Conservation (phyloP, 2,888 invertebrate species). For the Agrotis exclamationis region DNA sequence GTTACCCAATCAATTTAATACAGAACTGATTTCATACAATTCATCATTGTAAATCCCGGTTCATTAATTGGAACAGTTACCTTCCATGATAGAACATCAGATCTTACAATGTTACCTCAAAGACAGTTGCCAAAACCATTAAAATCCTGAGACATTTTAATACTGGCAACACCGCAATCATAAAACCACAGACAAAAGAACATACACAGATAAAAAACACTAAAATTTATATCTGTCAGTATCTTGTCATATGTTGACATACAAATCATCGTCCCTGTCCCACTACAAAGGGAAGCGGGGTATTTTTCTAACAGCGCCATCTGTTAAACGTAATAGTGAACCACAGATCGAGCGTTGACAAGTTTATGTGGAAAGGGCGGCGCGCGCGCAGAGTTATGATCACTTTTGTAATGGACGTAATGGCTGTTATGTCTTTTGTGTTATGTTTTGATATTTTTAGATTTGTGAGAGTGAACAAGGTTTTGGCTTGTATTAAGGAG, state of each 20-base stretch:
- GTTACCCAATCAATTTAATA: slow-evolving; percentile 2
- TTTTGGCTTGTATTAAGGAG: neutral
- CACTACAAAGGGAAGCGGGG: slow-evolving; percentile 62
- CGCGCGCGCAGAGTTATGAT: slow-evolving; percentile 60
- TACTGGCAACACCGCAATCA: slow-evolving; percentile 16
- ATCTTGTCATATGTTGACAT: slow-evolving; percentile 59
- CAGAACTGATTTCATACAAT: slow-evolving; percentile 4
- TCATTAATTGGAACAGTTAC: neutral
- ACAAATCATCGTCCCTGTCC: slow-evolving; percentile 59
- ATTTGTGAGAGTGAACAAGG: neutral
- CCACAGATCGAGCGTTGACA: slow-evolving; percentile 80
- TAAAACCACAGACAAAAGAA: slow-evolving; percentile 48
- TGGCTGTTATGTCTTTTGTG: slow-evolving; percentile 50
- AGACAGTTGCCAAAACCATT: neutral
- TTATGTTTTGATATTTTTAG: slow-evolving; percentile 30
- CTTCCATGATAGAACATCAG: neutral
- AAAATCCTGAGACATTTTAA: neutral
- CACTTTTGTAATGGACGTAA: slow-evolving; percentile 57
- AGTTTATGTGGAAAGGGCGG: slow-evolving; percentile 73
- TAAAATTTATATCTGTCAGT: slow-evolving; percentile 63
- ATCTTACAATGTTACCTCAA: neutral
- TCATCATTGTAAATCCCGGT: neutral
- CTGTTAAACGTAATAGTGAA: slow-evolving; percentile 67
- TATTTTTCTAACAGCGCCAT: slow-evolving; percentile 67
- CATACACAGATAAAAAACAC: slow-evolving; percentile 54